Evolutionary conservation across 2,797 vertebrate species (phyloP).

Genomic region (Enteromius fasciolatus): DNA sequence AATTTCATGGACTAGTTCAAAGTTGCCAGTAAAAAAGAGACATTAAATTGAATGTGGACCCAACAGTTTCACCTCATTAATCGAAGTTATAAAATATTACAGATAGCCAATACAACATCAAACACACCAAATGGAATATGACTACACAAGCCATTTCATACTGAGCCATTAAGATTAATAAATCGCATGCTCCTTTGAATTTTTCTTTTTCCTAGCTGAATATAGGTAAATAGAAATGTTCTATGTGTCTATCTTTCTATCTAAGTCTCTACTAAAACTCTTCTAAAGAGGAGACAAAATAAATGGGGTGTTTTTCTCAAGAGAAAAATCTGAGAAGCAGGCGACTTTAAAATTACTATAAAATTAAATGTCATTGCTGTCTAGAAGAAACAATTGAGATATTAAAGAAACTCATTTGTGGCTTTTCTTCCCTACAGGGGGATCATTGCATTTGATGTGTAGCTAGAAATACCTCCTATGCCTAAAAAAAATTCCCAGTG

Average conservation of each 20-base stretch:
- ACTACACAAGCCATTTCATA: not conserved
- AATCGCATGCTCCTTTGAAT: not conserved
- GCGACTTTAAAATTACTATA: not conserved
- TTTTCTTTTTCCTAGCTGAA: not conserved
- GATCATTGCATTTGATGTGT: not conserved
- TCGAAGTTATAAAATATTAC: slow-evolving; percentile 25
- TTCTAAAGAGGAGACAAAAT: not conserved
- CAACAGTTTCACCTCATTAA: slow-evolving; percentile 36
- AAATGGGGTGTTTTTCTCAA: not conserved
- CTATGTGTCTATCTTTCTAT: not conserved
- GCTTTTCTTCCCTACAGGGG: not conserved
- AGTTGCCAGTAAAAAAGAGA: slow-evolving; percentile 45
- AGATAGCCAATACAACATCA: slow-evolving; percentile 8
- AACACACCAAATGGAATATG: slow-evolving; percentile 17
- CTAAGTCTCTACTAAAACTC: not conserved
- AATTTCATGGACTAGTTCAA: slow-evolving; percentile 60
- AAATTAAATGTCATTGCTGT: not conserved
- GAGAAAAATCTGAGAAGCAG: slow-evolving; percentile 1
- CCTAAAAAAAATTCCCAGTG: slow-evolving; percentile 54
- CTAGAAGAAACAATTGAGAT: slow-evolving; percentile 4
- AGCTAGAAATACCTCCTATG: slow-evolving; percentile 31
- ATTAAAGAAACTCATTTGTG: slow-evolving; percentile 18
- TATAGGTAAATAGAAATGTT: slow-evolving; percentile 7
- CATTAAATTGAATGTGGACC: slow-evolving; percentile 21
- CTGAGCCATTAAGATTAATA: slow-evolving; percentile 8